Evolutionary conservation across 2,888 invertebrate species (phyloP).

Genomic region (Epiperipatus broadwayi): DNA sequence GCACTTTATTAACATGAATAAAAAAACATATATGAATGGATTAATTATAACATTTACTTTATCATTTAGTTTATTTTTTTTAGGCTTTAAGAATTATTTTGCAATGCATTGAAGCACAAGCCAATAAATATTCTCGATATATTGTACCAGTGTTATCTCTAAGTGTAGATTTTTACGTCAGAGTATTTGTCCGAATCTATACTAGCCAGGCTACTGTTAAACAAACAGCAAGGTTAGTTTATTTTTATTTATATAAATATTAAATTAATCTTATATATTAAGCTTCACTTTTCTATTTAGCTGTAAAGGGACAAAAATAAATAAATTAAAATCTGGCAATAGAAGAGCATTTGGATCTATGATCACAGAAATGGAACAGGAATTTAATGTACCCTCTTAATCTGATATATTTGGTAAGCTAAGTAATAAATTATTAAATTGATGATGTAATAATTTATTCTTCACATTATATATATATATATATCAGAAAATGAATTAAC

Average conservation of each 20-base stretch:
- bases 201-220: constrained; percentile 67
- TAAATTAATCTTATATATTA: not conserved
- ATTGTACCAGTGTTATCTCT: constrained; percentile 74
- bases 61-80: constrained; percentile 22
- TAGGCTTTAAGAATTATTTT: constrained; percentile 79
- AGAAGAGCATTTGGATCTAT: constrained; percentile 12
- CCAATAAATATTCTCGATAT: constrained; percentile 76
- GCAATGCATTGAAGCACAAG: constrained; percentile 71
- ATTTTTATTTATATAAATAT: constrained; percentile 7
- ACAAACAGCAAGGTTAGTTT: constrained; percentile 48
- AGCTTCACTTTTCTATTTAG: not conserved
- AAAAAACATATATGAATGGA: too few species aligned
- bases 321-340: not conserved
- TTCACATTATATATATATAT: too few species aligned
- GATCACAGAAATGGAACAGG: too few species aligned
- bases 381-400: too few species aligned
- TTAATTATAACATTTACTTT: too few species aligned
- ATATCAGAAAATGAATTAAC: too few species aligned
- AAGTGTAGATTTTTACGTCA: constrained; percentile 87
- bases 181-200: constrained; percentile 70
- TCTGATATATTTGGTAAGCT: too few species aligned
- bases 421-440: too few species aligned
- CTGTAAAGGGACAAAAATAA: too few species aligned
- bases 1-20: too few species aligned
- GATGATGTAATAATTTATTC: too few species aligned